Conservation (phyloP, 2,888 invertebrate genomes). For the Dicycla oo region DNA sequence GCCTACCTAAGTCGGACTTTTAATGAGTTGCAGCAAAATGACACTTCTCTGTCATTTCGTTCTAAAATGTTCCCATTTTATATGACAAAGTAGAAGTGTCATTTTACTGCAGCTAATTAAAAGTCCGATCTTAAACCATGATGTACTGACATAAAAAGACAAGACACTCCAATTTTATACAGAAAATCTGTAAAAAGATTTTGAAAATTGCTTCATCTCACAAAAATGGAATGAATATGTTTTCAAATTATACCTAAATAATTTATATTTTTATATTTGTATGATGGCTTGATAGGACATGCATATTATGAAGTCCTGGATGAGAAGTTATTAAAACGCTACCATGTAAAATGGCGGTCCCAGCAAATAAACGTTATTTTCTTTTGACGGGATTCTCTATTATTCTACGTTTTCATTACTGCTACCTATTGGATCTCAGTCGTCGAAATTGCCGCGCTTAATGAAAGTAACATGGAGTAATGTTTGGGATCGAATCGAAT, state of each 20-base stretch:
- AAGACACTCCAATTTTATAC: not conserved
- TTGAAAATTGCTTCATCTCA: not conserved
- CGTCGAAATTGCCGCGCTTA: constrained; percentile 46
- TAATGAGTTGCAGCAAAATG: too few relatives aligned
- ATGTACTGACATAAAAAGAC: too few relatives aligned
- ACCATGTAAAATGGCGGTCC: not conserved
- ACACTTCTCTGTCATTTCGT: too few relatives aligned
- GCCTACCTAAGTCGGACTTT: too few relatives aligned
- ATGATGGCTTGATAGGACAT: not conserved
- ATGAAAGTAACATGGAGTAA: constrained; percentile 57
- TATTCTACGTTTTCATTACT: constrained; percentile 53
- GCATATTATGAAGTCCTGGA: not conserved
- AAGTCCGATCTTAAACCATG: too few relatives aligned
- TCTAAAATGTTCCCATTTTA: too few relatives aligned
- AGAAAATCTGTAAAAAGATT: not conserved
- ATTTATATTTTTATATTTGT: not conserved
- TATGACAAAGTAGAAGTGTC: too few relatives aligned
- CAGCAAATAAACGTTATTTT: constrained; percentile 29
- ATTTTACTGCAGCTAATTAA: too few relatives aligned
- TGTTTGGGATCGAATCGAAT: constrained; percentile 54
- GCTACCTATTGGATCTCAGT: constrained; percentile 45
- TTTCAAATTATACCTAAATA: too few relatives aligned
- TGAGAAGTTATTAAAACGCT: not conserved
- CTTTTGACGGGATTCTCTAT: constrained; percentile 23
- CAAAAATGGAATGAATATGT: too few relatives aligned